These are phyloP conservation scores for Ornithoptera alexandrae DNA, from an alignment of 2,888 invertebrate species.

Conservation along the genomic window DNA sequence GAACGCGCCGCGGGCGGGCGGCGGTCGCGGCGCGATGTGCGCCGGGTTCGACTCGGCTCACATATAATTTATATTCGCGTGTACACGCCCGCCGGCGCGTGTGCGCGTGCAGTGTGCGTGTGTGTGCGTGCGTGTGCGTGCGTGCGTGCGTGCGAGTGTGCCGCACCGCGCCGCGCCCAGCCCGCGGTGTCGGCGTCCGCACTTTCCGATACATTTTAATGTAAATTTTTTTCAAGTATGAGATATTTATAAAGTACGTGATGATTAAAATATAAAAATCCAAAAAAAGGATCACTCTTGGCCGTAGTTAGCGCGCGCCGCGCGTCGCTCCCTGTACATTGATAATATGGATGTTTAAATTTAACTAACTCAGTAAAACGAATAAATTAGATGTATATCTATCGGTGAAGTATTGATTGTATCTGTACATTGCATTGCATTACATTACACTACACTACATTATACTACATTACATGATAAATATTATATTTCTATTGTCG, in stretches of 20 bases:
- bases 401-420: slow-evolving; percentile 74
- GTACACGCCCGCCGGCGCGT: slow-evolving; percentile 42
- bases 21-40: slow-evolving; percentile 71
- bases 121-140: slow-evolving; percentile 35
- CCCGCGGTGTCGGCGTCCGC: slow-evolving; percentile 55
- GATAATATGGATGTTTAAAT: slow-evolving; percentile 70
- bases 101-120: slow-evolving; percentile 39
- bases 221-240: slow-evolving; percentile 78
- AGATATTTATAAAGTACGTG: slow-evolving; percentile 79
- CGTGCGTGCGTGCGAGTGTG: slow-evolving; percentile 31
- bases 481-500: slow-evolving; percentile 79
- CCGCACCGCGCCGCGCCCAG: slow-evolving; percentile 42
- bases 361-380: slow-evolving; percentile 72
- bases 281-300: slow-evolving; percentile 57
- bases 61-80: slow-evolving; percentile 59
- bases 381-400: slow-evolving; percentile 69
- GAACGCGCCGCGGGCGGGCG: slow-evolving; percentile 65
- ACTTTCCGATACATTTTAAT: slow-evolving; percentile 72
- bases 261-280: slow-evolving; percentile 68
- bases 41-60: slow-evolving; percentile 60
- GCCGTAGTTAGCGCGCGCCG: slow-evolving; percentile 42
- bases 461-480: slow-evolving; percentile 50
- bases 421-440: slow-evolving; percentile 67
- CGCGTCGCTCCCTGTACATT: slow-evolving; percentile 54
- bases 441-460: slow-evolving; percentile 58